phyloP scores from a whole-genome alignment of 53 echinoderm and acorn worm species.

The Holothuria scabra region DNA sequence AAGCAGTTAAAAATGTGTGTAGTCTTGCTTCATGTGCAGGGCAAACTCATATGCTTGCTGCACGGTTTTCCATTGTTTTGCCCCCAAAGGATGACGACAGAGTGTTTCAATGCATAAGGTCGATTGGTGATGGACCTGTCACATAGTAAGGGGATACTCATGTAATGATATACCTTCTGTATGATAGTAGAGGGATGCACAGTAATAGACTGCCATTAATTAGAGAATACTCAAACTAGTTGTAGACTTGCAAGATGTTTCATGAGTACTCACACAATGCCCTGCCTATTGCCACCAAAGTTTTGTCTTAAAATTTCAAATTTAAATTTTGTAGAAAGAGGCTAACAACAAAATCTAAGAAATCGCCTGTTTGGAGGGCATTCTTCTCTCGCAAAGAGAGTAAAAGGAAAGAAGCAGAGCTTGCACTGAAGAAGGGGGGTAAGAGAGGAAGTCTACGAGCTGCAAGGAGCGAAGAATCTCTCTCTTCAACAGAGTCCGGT shows the following conservation, averaged over 20 bases:
- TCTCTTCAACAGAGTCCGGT: constrained; percentile 68
- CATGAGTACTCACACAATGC: too few relatives aligned
- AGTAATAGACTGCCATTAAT: constrained; percentile 4
- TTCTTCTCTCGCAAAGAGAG: constrained; percentile 77
- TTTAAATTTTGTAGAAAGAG: constrained; percentile 12
- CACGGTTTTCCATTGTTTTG: too few relatives aligned
- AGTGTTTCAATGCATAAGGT: too few relatives aligned
- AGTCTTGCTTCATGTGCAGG: too few relatives aligned
- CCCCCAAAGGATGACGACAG: too few relatives aligned
- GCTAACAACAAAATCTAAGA: constrained; percentile 71
- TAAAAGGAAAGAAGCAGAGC: constrained; percentile 67
- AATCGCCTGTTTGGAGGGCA: constrained; percentile 90
- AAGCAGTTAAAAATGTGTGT: too few relatives aligned
- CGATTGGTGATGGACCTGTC: neutral
- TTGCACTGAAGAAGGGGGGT: constrained; percentile 22
- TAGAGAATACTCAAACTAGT: neutral
- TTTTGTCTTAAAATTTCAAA: too few relatives aligned
- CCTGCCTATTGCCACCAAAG: too few relatives aligned
- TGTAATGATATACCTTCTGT: too few relatives aligned
- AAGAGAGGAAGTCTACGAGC: constrained; percentile 80
- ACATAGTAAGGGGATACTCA: neutral
- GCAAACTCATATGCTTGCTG: neutral
- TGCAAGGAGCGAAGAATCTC: constrained; percentile 87
- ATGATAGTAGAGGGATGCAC: neutral
- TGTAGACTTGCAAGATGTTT: too few relatives aligned